Base-by-base conservation (phyloP, 2,797 vertebrate species). In the Distichodus sexfasciatus region DNA sequence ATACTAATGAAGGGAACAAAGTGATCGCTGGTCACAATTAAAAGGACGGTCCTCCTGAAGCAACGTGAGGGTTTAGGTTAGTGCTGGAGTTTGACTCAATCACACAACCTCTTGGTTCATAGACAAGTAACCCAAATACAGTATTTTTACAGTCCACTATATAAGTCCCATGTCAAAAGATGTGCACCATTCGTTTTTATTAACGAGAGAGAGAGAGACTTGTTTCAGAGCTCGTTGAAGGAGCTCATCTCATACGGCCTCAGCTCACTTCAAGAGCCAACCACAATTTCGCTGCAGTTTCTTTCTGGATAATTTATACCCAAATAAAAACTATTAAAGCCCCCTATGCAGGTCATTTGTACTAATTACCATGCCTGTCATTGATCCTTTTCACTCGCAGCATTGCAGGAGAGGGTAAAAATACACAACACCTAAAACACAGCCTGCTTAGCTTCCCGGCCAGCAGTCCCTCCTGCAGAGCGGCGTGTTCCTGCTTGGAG, bases 311-410 rank as follows among this genome's bases (percentile, higher is more conserved):
- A 50, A 78, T 81, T 84, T 81, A 74, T 54, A 48, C 71, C 5
- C 51, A 80, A 83, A 82, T 84, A 65, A 78, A 79, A 74, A 72
- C 66, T 80, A 82, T 84, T 78, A 81, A 55, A 38, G 35, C 28
- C 24, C 38, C 35, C 36, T 75, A 71, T 21, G 76, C 53, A 68
- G 77, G 77, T 78, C 46, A 76, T 83, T 83, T 78, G 63, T 70
- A 51, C 62, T 61, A 58, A 83, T 84, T 76, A 81, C 62, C 67
- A 66, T 36, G 36, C 40, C 54, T 67, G 55, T 66, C 74, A 70
- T 69, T 72, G 55, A 53, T 40, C 31, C 46, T 76, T 75, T 75
- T 61, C 58, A 31, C 1, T 21, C 4, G n/a, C 11, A 47, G n/a
- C n/a, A n/a, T n/a, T n/a, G n/a, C n/a, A 47, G 70, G 41, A 31